A percentile compares a stretch with the other conserved stretches of the same genome.
Conservation (phyloP, 2,888 invertebrate genomes). For the Macaria liturata region DNA sequence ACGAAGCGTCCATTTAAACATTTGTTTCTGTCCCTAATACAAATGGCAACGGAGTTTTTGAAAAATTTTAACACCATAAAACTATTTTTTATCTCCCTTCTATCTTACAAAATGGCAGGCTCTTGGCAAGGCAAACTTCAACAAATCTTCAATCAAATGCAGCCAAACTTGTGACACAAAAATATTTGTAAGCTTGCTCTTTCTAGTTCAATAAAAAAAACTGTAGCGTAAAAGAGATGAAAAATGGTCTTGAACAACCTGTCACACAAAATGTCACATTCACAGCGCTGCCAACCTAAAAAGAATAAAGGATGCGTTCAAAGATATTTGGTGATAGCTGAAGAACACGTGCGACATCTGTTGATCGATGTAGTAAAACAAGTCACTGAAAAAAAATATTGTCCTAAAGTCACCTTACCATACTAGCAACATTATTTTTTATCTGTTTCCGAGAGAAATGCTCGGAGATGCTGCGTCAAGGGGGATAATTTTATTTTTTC, state of each 20-base stretch:
- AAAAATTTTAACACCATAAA: constrained; percentile 82
- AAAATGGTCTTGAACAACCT: constrained; percentile 34
- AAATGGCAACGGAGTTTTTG: constrained; percentile 78
- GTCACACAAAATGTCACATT: constrained; percentile 45
- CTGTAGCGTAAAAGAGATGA: constrained; percentile 39
- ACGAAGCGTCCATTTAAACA: constrained; percentile 97
- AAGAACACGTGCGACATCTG: not conserved
- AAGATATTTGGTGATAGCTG: constrained; percentile 4
- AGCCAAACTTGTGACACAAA: constrained; percentile 60
- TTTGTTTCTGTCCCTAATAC: constrained; percentile 79
- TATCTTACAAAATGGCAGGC: constrained; percentile 84
- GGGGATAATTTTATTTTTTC: constrained; percentile 26
- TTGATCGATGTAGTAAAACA: no score
- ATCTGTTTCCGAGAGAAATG: constrained; percentile 28
- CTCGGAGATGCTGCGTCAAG: constrained; percentile 38
- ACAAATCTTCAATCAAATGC: constrained; percentile 36
- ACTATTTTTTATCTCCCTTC: constrained; percentile 83
- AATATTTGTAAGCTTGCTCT: constrained; percentile 45
- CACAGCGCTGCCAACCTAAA: constrained; percentile 58
- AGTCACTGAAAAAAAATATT: no score
- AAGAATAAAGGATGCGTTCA: constrained; percentile 44
- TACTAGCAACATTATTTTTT: constrained; percentile 13
- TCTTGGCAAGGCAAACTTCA: constrained; percentile 62
- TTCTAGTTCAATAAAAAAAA: constrained; percentile 33
- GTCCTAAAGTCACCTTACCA: not conserved